Conservation (phyloP, 2,113 vertebrate genomes). For the Dermatemys mawii region DNA sequence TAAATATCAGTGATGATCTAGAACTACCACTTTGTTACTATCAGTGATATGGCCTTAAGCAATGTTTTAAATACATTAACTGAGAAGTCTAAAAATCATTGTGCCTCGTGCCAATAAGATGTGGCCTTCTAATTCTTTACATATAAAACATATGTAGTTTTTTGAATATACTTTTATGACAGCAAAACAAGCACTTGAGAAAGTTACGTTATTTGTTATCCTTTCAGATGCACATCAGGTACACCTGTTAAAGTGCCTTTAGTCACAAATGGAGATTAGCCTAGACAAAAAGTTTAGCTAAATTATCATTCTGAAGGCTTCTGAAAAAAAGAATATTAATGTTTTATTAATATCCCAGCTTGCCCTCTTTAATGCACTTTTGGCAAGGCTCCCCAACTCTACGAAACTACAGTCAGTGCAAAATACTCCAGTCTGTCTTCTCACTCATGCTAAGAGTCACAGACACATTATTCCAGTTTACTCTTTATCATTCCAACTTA, state of each 20-base stretch:
- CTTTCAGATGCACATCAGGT: background rate
- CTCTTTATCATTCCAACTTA: conserved; percentile 46
- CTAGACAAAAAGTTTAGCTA: background rate
- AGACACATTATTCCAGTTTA: conserved; percentile 11
- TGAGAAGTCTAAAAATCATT: background rate
- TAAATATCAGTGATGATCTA: background rate
- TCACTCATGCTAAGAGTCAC: conserved; percentile 4
- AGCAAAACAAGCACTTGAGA: background rate
- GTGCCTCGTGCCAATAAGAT: background rate
- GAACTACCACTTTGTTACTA: background rate
- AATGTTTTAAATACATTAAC: background rate
- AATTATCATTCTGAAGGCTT: conserved; percentile 13
- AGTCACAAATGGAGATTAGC: background rate
- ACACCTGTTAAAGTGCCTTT: background rate
- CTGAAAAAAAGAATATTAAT: background rate
- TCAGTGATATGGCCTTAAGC: background rate
- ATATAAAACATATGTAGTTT: background rate
- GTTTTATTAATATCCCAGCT: conserved; percentile 15
- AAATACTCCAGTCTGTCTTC: conserved; percentile 9
- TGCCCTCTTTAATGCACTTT: conserved; percentile 17
- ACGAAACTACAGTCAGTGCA: conserved; percentile 12
- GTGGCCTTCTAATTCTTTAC: background rate
- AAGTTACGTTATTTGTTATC: background rate
- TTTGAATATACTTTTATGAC: background rate
- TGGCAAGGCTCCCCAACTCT: conserved; percentile 15